Percentiles rank a stretch among this genome's conserved stretches.
Conservation (phyloP, 2,797 vertebrate genomes). For the Acrocephalus scirpaceus region DNA sequence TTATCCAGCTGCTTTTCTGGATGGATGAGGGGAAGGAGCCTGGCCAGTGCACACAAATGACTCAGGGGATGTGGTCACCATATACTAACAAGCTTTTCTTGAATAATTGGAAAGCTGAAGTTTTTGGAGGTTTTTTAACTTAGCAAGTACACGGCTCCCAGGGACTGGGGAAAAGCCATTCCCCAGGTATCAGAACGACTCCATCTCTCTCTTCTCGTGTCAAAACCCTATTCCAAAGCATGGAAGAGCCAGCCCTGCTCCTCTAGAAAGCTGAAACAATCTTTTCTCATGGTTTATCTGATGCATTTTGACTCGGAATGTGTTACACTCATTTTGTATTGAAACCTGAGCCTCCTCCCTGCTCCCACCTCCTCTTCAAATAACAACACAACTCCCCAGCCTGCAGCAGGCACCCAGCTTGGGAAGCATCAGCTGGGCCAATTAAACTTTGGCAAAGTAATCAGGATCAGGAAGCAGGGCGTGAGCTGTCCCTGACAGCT, state of each 20-base stretch:
- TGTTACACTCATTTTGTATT: background rate
- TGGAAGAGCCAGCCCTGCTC: accelerated
- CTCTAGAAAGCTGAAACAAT: background rate
- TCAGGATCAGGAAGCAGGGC: conserved; percentile 3
- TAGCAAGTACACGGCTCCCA: accelerated
- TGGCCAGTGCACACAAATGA: background rate
- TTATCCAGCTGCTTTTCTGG: background rate
- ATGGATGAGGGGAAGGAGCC: background rate
- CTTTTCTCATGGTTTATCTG: background rate
- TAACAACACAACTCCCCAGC: background rate
- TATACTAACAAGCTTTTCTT: background rate
- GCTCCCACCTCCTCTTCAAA: background rate
- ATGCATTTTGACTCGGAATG: background rate
- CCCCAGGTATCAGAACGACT: background rate
- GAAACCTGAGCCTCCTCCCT: background rate
- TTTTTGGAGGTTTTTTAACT: background rate
- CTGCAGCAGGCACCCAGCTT: background rate
- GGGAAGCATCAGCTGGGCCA: conserved; percentile 53
- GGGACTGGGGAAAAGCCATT: background rate
- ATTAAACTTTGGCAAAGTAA: conserved; percentile 53
- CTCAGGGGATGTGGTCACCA: background rate
- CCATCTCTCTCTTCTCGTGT: accelerated
- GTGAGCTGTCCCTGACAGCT: conserved; percentile 17
- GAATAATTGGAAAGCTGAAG: background rate
- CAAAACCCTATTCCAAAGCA: background rate